These are phyloP conservation scores for Scomber scombrus DNA, from an alignment of 2,113 vertebrate genomes.

Conservation along the genomic window DNA sequence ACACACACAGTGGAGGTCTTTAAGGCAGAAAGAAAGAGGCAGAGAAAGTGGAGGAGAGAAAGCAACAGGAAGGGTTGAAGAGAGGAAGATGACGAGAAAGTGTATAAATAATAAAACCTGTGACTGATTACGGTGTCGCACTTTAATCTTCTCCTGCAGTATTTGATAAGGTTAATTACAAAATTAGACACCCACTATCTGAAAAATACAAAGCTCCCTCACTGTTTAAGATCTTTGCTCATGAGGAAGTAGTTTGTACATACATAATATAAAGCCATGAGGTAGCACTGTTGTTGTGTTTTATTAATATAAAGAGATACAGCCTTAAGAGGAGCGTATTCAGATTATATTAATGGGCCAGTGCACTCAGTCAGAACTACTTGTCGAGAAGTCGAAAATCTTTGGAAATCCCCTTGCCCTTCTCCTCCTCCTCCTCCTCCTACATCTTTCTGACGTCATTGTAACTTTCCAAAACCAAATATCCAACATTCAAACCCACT, in stretches of 20 bases:
- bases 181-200: neutral
- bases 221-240: neutral
- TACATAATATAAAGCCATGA: neutral
- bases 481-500: too few species aligned
- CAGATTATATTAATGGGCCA: too few species aligned
- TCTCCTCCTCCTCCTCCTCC: too few species aligned
- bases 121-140: conserved; percentile 14
- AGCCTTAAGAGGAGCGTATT: too few species aligned
- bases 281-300: neutral
- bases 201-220: neutral
- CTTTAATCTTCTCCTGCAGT: conserved; percentile 7
- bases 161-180: neutral
- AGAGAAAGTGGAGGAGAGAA: conserved; percentile 16
- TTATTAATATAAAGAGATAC: neutral
- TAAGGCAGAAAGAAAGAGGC: conserved; percentile 5
- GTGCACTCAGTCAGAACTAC: too few species aligned
- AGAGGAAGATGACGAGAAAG: neutral
- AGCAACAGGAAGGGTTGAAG: conserved; percentile 33
- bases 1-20: conserved; percentile 43
- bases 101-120: conserved; percentile 1
- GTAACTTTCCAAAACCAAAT: too few species aligned
- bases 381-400: too few species aligned
- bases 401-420: too few species aligned
- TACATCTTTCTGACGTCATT: too few species aligned
- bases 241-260: neutral